Evolutionary conservation across 1,140 invertebrate species (phyloP), one percentile per base, ranked within the genome.

Genomic region (Anadara kagoshimensis): DNA sequence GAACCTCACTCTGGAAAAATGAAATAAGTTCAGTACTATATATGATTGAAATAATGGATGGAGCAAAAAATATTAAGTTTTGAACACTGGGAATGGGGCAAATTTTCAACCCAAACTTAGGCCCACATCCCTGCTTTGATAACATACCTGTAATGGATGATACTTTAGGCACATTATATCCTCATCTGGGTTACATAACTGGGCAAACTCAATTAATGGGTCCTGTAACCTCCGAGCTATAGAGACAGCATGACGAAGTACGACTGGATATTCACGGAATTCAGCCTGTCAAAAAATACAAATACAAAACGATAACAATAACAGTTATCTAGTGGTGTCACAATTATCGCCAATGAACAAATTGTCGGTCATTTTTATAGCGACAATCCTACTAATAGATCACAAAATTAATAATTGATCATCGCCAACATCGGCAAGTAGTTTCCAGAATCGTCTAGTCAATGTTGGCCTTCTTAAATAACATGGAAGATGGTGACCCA

Each of bases 81-180:
- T n/a, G n/a, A n/a, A n/a, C n/a, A n/a, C n/a, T n/a, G n/a, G n/a
- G n/a, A n/a, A n/a, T n/a, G n/a, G n/a, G n/a, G n/a, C n/a, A n/a
- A n/a, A n/a, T n/a, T n/a, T n/a, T n/a, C n/a, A n/a, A n/a, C n/a
- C n/a, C n/a, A n/a, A n/a, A n/a, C n/a, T n/a, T n/a, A n/a, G n/a
- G n/a, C n/a, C n/a, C n/a, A n/a, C n/a, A n/a, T n/a, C n/a, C n/a
- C n/a, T n/a, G n/a, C n/a, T n/a, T n/a, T n/a, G n/a, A n/a, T n/a
- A n/a, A 45, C 54, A 82, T 69, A 85, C 92, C 90, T 94, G 96
- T 51, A 97, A 86, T 2, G 95, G 92, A 90, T 98, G 97, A 85
- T 95, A 98, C 73, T 95, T 93, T 1, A 99, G 91, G 86, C 96
- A 98, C 0, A 99, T 87, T 76, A 99, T 95, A 90, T 99, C 98